Conservation (phyloP, 2,888 invertebrate species). For the Acrocyrtus sp. region DNA sequence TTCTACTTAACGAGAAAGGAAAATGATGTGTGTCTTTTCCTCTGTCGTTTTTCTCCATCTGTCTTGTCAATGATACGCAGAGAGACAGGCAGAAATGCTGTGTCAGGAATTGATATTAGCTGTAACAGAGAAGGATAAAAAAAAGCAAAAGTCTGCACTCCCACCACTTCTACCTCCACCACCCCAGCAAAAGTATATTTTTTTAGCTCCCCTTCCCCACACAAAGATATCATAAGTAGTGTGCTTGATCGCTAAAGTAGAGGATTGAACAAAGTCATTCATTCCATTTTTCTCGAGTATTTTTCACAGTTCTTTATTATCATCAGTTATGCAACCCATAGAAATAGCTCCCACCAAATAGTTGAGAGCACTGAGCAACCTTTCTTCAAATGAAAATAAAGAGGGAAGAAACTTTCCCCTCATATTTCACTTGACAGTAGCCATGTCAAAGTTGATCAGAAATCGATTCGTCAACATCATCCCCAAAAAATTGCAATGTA, state of each 20-base stretch:
- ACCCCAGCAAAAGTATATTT: background rate
- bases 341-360: no score
- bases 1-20: background rate
- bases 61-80: conserved; percentile 5
- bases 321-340: no score
- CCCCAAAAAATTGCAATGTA: no score
- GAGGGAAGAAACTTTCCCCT: no score
- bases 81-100: conserved; percentile 8
- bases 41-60: conserved; percentile 10
- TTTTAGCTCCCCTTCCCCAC: no score
- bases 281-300: no score
- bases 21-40: conserved; percentile 3
- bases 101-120: conserved; percentile 19
- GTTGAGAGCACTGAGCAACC: no score
- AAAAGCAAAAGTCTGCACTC: background rate
- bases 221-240: no score
- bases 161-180: background rate
- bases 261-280: no score
- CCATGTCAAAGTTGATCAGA: conserved; percentile 1
- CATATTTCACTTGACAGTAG: conserved; percentile 19
- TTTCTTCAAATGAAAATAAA: no score
- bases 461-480: conserved; percentile 5
- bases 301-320: no score
- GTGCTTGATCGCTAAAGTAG: no score
- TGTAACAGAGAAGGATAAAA: background rate